Evolutionary conservation across 2,113 vertebrate genomes (phyloP).

Genomic region (Vombatus ursinus): DNA sequence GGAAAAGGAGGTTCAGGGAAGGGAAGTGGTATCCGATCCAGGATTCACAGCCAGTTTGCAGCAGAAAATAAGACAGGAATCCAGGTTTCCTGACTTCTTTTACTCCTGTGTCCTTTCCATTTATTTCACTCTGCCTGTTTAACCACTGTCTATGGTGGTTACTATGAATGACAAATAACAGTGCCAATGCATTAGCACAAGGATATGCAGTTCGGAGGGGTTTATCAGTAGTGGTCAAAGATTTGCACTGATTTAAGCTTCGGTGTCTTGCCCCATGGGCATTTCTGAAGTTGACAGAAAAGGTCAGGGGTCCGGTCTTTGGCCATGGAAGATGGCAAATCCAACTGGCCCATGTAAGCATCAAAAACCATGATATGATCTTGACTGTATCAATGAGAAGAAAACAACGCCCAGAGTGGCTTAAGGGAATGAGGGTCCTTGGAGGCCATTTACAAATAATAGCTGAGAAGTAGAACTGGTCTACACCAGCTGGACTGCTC

Average conservation of each 20-base stretch:
- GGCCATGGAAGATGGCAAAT: neutral
- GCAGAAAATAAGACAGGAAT: neutral
- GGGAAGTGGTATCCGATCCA: neutral
- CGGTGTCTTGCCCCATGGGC: neutral
- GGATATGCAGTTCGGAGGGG: neutral
- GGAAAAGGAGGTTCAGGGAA: neutral
- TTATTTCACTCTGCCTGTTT: neutral
- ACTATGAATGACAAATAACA: neutral
- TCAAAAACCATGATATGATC: neutral
- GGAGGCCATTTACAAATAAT: neutral
- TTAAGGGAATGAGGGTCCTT: neutral
- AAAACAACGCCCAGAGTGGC: neutral
- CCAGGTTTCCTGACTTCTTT: neutral
- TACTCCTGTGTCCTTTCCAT: neutral
- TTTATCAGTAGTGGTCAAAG: neutral
- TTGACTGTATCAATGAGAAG: neutral
- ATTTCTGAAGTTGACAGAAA: neutral
- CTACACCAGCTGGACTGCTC: neutral
- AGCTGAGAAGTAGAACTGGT: neutral
- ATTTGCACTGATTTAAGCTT: neutral
- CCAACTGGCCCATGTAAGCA: neutral
- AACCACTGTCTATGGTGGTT: neutral
- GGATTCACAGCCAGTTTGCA: neutral
- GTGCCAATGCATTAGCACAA: neutral
- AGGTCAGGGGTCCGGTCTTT: neutral